phyloP scores from a whole-genome alignment of 2,797 vertebrate species.

The Capromys pilorides region DNA sequence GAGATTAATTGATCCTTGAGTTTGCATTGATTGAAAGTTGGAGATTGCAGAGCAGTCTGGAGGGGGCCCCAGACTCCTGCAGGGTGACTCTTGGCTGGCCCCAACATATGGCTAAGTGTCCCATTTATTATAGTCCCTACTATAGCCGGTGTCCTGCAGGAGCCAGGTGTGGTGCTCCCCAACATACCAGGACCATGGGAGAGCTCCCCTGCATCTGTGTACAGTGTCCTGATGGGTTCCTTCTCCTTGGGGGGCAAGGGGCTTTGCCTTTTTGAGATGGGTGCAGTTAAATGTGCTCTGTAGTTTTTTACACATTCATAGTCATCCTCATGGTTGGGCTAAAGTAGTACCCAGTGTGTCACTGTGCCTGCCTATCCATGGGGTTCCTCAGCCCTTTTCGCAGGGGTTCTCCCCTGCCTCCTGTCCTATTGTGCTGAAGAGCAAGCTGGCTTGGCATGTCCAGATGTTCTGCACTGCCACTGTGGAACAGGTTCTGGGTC shows the following conservation, averaged over 20 bases:
- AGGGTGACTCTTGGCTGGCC: neutral
- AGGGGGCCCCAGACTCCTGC: neutral
- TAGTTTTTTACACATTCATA: neutral
- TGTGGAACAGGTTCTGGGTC: neutral
- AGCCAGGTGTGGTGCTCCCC: neutral
- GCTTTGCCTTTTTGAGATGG: conserved; percentile 10
- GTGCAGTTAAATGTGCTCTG: neutral
- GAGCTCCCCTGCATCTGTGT: neutral
- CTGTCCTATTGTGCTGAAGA: neutral
- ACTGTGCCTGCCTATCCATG: neutral
- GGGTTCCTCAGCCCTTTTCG: neutral
- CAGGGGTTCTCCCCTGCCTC: neutral
- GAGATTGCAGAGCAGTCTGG: neutral
- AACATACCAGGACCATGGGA: neutral
- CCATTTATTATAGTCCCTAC: neutral
- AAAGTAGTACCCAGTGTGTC: neutral
- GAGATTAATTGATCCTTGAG: conserved; percentile 82
- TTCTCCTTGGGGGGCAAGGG: neutral
- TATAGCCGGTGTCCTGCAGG: neutral
- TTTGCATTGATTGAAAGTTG: conserved; percentile 78
- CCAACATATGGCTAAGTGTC: neutral
- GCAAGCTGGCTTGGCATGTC: neutral
- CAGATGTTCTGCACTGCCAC: neutral
- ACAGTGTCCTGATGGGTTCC: neutral
- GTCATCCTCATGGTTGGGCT: neutral